Base-by-base conservation (phyloP, 2,888 invertebrate genomes). In the Clanis bilineata region DNA sequence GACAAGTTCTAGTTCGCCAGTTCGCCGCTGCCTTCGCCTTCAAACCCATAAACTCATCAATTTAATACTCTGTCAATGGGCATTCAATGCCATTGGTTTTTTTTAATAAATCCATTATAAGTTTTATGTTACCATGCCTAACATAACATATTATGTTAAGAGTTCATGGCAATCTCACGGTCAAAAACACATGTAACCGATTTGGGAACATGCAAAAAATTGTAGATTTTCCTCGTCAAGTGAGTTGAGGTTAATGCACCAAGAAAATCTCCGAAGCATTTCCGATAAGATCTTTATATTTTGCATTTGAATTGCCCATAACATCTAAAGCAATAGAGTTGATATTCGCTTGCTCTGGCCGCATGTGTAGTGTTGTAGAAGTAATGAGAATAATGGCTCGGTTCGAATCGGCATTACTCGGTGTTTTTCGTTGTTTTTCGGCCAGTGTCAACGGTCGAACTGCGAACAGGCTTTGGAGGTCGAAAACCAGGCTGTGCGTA, bases 391-490 rank as follows among this genome's bases (percentile, higher is more conserved):
- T 47, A 51, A 39, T 51, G 51, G 51, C 51, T 51, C 51, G 51
- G 9, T 51, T 51, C 51, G 51, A 51, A 51, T 58, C 38, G 38
- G 38, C 58, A 58, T 39, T 28, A 39, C 47, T 58, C 59, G 55
- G 59, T 54, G 25, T 39, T 55, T 28, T 43, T 55, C 43, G 58
- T 63, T 65, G 58, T 66, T 68, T 72, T 77, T 69, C 62, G 66
- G 64, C 64, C 58, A 63, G 70, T 75, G 81, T 82, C 81, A 80
- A 76, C 71, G 79, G 64, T 79, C 81, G 70, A 66, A 66, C 59
- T 64, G 66, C 63, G 65, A 64, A 73, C 65, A 69, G 59, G 44
- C 43, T 38, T 68, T 73, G 65, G 66, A 76, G 77, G 74, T 76
- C 74, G 65, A 56, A 51, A 64, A 61, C 51, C 65, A 59, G 60